Base-by-base conservation (phyloP, 2,888 invertebrate species). In the Sarcophaga rosellei region DNA sequence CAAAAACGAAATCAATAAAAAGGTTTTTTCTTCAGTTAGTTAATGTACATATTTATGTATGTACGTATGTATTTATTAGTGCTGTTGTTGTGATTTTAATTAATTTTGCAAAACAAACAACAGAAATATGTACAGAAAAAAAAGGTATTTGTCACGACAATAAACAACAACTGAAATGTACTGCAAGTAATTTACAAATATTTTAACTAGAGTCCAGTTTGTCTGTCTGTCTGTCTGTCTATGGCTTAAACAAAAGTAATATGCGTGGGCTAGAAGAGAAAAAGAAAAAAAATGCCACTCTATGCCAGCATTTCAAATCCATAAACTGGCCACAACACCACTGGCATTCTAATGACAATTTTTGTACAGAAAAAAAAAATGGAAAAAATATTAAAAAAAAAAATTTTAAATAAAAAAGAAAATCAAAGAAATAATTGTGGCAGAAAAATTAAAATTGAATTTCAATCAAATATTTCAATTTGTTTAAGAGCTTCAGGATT, bases 231-330 rank as follows among this genome's bases (percentile, higher is more conserved):
- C 47, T 74, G 68, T 4, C 45, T 20, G 23, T 20, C 53, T 8
- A 5, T 17, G 20, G 45, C 15, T 15, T 35, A 35, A 35, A 35
- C 35, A 57, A 35, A 81, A 61, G 69, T 59, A 62, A 68, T 68
- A 62, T 86, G 86, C 83, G 86, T 86, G 86, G 86, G 86, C 86
- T 83, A 83, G 63, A 86, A 86, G 81, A 69, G n/a, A 62, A 63
- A 73, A 62, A 72, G 57, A 72, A 62, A 72, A 63, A 72, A 63
- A 53, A 4, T 59, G 45, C 73, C 11, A 61, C 35, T 66, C 23
- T 23, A 63, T 25, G 21, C 73, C 66, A 59, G 23, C 72, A 72
- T 35, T 66, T 82, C n/a, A 73, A 35, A 21, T 15, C 70, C 35
- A 35, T 35, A 35, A 66, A 84, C 25, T 70, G 74, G 45, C 57